Conservation (phyloP, 2,888 invertebrate species). For the Seira ritae region DNA sequence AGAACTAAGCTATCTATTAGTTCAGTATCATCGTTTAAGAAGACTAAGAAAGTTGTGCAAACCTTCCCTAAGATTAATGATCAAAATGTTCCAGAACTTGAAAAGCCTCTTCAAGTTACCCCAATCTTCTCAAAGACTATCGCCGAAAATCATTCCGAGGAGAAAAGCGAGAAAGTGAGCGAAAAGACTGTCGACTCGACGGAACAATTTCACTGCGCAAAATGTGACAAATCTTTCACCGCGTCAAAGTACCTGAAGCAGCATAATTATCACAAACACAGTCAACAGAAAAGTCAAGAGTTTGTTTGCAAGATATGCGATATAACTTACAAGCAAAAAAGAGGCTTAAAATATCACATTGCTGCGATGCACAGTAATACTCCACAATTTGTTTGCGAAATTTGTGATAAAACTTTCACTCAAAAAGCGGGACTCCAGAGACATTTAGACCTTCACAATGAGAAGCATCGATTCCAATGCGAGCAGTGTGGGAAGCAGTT, state of each 20-base stretch:
- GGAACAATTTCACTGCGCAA: constrained; percentile 4
- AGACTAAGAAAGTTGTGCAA: too few species aligned
- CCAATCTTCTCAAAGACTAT: too few species aligned
- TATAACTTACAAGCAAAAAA: constrained; percentile 81
- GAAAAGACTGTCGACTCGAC: too few species aligned
- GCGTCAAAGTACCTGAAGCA: constrained; percentile 15
- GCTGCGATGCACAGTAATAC: constrained; percentile 78
- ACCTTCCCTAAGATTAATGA: too few species aligned
- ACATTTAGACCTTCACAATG: constrained; percentile 81
- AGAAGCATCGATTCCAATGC: constrained; percentile 79
- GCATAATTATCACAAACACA: constrained; percentile 23
- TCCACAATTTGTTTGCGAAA: constrained; percentile 77
- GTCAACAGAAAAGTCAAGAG: constrained; percentile 31
- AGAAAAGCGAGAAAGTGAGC: too few species aligned
- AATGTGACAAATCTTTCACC: constrained; percentile 21
- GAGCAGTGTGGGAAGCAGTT: constrained; percentile 82
- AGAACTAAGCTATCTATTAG: too few species aligned
- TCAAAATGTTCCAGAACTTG: too few species aligned
- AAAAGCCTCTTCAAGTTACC: too few species aligned
- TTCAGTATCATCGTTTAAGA: too few species aligned
- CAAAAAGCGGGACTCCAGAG: constrained; percentile 81
- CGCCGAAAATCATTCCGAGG: too few species aligned
- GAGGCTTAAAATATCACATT: constrained; percentile 81
- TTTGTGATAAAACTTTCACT: constrained; percentile 81
- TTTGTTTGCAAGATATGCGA: constrained; percentile 79